Conservation (phyloP, 2,113 vertebrate genomes). For the Sus scrofa region T2T-Sscrofa CM000812.6:53595501-53596000, state of each 20-base stretch:
- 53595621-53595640: not conserved
- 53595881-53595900: not conserved
- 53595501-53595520: not conserved
- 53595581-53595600: slow-evolving; percentile 15
- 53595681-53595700: slow-evolving; percentile 25
- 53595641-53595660: not conserved
- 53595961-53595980: not conserved
- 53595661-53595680: slow-evolving; percentile 16
- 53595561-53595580: not conserved
- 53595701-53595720: slow-evolving; percentile 2
- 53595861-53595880: not conserved
- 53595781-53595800: not conserved
- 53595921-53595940: not conserved
- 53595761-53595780: not conserved
- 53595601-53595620: not conserved
- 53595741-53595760: not conserved
- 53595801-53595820: not conserved
- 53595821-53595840: not conserved
- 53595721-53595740: not conserved
- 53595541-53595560: not conserved
- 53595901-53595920: not conserved
- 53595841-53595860: not conserved
- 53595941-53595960: not conserved
- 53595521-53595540: not conserved
- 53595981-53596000: not conserved